These are phyloP conservation scores for Eulemur rubriventer DNA, from an alignment of 2,797 vertebrate genomes.

Conservation along the genomic window DNA sequence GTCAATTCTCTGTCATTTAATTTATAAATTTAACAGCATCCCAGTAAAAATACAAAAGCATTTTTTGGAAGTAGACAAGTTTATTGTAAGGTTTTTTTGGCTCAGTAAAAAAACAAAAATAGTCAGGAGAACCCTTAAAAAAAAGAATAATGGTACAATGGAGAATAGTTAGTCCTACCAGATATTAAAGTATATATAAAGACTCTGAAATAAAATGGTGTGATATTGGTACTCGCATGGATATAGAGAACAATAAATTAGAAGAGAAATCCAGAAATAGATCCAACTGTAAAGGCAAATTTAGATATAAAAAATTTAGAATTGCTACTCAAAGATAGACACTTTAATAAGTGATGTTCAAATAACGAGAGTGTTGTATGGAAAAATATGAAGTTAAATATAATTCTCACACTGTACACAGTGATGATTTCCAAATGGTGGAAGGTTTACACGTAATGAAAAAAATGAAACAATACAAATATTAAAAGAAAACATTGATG, in stretches of 20 bases:
- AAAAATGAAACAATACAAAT: neutral
- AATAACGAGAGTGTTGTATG: neutral
- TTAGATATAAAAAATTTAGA: neutral
- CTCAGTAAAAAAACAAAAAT: neutral
- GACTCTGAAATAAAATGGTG: neutral
- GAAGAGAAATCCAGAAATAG: neutral
- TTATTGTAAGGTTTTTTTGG: neutral
- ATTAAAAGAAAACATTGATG: neutral
- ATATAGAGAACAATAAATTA: neutral
- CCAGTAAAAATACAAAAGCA: neutral
- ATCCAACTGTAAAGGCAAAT: neutral
- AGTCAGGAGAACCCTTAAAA: neutral
- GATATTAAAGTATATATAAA: neutral
- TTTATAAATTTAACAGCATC: neutral
- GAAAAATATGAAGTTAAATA: neutral
- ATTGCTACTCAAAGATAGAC: neutral
- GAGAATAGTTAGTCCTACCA: neutral
- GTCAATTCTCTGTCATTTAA: neutral
- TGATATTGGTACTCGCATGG: neutral
- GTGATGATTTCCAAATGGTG: neutral
- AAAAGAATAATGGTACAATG: neutral
- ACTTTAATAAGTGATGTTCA: neutral
- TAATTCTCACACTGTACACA: neutral
- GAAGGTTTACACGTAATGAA: neutral
- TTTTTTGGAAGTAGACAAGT: neutral